Evolutionary conservation across 2,113 vertebrate species (phyloP).

Genomic region (Aepyceros melampus): DNA sequence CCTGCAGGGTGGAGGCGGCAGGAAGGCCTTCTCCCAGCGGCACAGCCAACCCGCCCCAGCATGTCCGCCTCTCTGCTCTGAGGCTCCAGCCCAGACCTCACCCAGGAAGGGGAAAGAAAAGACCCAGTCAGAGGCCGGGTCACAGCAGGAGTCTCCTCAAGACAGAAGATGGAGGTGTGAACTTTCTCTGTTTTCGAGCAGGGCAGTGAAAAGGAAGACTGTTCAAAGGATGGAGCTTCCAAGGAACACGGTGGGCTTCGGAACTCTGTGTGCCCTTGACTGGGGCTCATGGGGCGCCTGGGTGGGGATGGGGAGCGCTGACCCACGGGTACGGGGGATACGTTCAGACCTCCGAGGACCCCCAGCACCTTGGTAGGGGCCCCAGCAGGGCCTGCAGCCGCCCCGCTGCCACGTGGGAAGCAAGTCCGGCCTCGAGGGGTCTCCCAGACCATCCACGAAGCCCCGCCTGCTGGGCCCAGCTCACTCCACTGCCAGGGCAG

Average conservation of each 20-base stretch:
- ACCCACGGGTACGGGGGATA: background rate
- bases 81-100: background rate
- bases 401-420: background rate
- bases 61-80: background rate
- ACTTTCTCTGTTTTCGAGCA: background rate
- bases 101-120: background rate
- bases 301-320: background rate
- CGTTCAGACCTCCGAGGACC: background rate
- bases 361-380: background rate
- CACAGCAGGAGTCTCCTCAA: background rate
- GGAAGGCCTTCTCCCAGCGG: accelerated
- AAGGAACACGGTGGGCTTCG: background rate
- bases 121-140: background rate
- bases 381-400: background rate
- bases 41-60: background rate
- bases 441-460: background rate
- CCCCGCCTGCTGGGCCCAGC: background rate
- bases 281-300: background rate
- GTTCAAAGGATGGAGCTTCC: background rate
- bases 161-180: background rate
- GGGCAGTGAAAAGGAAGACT: background rate
- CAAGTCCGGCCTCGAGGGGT: background rate
- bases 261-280: background rate
- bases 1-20: background rate
- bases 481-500: accelerated